phyloP scores from a whole-genome alignment of 1,140 invertebrate genomes.

The Drosophila yakuba region DNA sequence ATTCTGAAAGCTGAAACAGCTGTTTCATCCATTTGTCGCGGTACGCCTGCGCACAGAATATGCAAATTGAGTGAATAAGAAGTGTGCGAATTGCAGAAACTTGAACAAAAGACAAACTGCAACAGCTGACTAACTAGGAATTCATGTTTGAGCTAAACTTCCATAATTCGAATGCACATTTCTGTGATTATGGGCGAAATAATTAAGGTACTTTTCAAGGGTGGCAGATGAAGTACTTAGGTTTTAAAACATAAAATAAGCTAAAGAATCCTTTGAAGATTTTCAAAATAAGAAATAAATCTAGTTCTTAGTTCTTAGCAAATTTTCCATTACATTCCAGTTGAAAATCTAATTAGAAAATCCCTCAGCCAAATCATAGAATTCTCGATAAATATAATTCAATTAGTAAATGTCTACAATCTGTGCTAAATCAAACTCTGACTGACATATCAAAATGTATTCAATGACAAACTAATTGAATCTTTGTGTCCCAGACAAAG shows the following conservation, averaged over 20 bases:
- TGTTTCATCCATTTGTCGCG: slow-evolving; percentile 37
- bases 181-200: slow-evolving; percentile 17
- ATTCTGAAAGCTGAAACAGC: slow-evolving; percentile 50
- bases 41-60: slow-evolving; percentile 48
- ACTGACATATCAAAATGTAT: slow-evolving; percentile 32
- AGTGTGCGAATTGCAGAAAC: slow-evolving; percentile 37
- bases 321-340: not conserved
- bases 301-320: not conserved
- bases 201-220: not conserved
- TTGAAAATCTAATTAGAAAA: slow-evolving; percentile 38
- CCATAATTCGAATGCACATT: slow-evolving; percentile 25
- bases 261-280: too few relatives aligned
- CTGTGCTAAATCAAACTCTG: slow-evolving; percentile 39
- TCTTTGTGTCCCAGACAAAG: slow-evolving; percentile 36
- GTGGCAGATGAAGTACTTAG: not conserved
- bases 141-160: slow-evolving; percentile 14
- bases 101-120: slow-evolving; percentile 31
- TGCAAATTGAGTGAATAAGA: slow-evolving; percentile 38
- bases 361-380: slow-evolving; percentile 13
- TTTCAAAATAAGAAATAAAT: not conserved
- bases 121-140: slow-evolving; percentile 33
- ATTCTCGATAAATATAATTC: slow-evolving; percentile 48
- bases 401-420: slow-evolving; percentile 51
- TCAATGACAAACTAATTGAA: slow-evolving; percentile 51
- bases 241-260: not conserved